Base-by-base conservation (phyloP, 2,797 vertebrate genomes). In the Smutsia gigantea region DNA sequence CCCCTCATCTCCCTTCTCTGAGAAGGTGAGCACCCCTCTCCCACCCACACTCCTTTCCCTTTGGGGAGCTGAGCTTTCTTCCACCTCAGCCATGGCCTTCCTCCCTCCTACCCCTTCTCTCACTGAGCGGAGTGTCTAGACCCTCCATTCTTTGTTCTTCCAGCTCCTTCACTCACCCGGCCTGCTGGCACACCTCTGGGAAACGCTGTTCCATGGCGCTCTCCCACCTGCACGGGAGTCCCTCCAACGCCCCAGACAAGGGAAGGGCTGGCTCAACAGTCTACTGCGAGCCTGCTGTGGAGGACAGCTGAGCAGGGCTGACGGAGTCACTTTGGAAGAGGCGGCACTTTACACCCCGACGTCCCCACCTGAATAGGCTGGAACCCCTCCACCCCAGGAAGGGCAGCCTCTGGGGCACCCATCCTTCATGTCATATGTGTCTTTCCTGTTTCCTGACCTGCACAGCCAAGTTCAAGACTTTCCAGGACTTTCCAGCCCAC, bases 31-130 rank as follows among this genome's bases (percentile, higher is more conserved):
- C 3, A 1, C 29, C 61, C 39, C 69, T 31, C 63, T 23, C 7
- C 49, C 21, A 3, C n/a, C 11, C 4, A 25, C 0, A 0, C n/a
- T n/a, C 74, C 18, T 29, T 68, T 79, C 37, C 82, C 63, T 51
- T 39, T 5, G 0, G 66, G 25, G 61, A 31, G 3, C 0, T 0
- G 23, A 27, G 29, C 10, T 2, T 63, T 34, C 55, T 37, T 29
- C 46, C 14, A 8, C 1, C 29, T 4, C 13, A 0, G 3, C n/a
- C 29, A 14, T 0, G 1, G 7, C 53, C 49, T 49, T 53, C 61
- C n/a, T 7, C 13, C 23, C 12, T n/a, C 74, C 55, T 4, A 13
- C 34, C 59, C 15, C 6, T 34, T 15, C 31, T n/a, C 29, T 55
- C 49, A 12, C 0, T 14, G 37, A 86, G 72, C 4, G 4, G 4